Evolutionary conservation across 30 jellyfish, hydroid and myxozoan species (phyloP), one percentile per base, ranked within the genome.

Genomic region (Cassiopea xamachana): DNA sequence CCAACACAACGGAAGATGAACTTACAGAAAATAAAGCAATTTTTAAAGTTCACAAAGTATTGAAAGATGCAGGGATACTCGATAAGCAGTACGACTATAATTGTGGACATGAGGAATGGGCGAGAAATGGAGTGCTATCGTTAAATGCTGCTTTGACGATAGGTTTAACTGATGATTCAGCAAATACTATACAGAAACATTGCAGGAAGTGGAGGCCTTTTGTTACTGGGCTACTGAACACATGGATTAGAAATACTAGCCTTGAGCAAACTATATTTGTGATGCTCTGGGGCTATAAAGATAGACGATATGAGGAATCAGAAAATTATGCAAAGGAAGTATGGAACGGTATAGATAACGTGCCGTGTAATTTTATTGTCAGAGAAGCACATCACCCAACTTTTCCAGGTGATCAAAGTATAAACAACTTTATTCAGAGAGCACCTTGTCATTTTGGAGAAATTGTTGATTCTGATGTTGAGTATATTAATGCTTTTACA

Each of bases 101-200:
- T 78, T 73, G 82, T 19, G 48, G 19, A 6, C 82, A 73, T 17
- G 62, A 73, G 51, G 82, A 73, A 73, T 73, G 82, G 82, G 82
- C 82, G 3, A 14, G 5, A 27, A 73, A 73, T 1, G 82, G 82
- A 1, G 82, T 73, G 61, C 82, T 73, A 14, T 55, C 16, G 2
- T 55, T 73, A 5, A 73, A 73, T 73, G 82, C 82, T 27, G 64
- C 61, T 39, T n/a, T 73, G 62, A 73, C 82, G 0, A 73, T 78
- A 59, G 0, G 0, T 59, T 14, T 14, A 6, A 0, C 0, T 6
- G 14, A 14, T 59, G 69, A 59, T 59, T 59, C 69, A 7, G 14
- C 14, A 59, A 58, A 13, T 7, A 58, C 7, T 58, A 58, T 58
- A 58, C 13, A 5, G 12, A 58, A 58, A 58, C 69, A 59, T 14